Conservation (phyloP, 1,140 invertebrate genomes). For the Hermatobates lingyangjiaoensis region DNA sequence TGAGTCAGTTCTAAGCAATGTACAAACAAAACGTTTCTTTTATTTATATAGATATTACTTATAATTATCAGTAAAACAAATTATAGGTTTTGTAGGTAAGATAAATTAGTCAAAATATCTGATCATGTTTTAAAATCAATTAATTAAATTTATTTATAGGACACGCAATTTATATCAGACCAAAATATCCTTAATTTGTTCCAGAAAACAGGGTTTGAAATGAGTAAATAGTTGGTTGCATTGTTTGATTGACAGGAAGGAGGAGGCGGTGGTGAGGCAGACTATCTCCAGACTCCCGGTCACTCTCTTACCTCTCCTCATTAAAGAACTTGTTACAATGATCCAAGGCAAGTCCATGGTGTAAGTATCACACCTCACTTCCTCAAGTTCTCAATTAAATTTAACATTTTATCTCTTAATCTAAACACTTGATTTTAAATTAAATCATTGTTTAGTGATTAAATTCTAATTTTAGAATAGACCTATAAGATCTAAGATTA, state of each 20-base stretch:
- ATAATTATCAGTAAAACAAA: background rate
- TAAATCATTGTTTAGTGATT: background rate
- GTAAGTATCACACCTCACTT: conserved; percentile 4
- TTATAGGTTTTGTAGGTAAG: background rate
- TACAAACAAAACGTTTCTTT: too few species aligned
- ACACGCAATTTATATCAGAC: background rate
- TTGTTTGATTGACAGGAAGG: background rate
- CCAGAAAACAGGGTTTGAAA: too few species aligned
- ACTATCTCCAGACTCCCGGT: conserved; percentile 7
- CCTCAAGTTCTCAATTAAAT: background rate
- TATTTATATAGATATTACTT: too few species aligned
- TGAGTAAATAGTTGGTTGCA: too few species aligned
- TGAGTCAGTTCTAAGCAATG: too few species aligned
- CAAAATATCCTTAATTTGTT: background rate
- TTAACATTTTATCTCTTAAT: background rate
- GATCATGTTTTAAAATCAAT: background rate
- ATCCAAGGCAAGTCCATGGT: conserved; percentile 5
- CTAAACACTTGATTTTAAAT: background rate
- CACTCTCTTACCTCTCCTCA: background rate
- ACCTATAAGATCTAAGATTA: background rate
- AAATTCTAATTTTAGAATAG: background rate
- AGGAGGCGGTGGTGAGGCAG: conserved; percentile 3
- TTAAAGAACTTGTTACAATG: conserved; percentile 5
- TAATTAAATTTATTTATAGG: background rate
- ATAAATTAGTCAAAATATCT: background rate